Evolutionary conservation across 2,888 invertebrate species (phyloP).

Genomic region (Hirtodrosophila trivittata): DNA sequence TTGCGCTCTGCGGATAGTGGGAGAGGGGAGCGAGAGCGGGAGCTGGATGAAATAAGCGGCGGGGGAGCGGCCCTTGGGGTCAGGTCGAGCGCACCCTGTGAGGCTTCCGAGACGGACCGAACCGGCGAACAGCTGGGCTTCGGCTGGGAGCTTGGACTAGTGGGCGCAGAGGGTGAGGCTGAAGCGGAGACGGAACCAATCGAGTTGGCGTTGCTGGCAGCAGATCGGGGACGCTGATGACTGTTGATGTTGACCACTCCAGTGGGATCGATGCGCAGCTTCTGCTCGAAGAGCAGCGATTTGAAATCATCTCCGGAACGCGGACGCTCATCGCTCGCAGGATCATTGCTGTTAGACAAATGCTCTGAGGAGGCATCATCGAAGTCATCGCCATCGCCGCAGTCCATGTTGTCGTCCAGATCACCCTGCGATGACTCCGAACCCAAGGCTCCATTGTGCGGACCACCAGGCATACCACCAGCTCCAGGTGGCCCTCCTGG

Average conservation of each 20-base stretch:
- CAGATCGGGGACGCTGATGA: slow-evolving; percentile 69
- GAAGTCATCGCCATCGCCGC: slow-evolving; percentile 82
- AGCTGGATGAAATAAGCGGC: slow-evolving; percentile 19
- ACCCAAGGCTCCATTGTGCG: slow-evolving; percentile 81
- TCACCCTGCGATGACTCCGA: slow-evolving; percentile 84
- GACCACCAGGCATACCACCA: slow-evolving; percentile 37
- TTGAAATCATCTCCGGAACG: slow-evolving; percentile 83
- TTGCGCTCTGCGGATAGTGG: slow-evolving; percentile 45
- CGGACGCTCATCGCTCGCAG: slow-evolving; percentile 76
- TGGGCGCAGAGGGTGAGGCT: slow-evolving; percentile 71
- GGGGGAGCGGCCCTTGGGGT: slow-evolving; percentile 84
- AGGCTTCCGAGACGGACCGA: slow-evolving; percentile 84
- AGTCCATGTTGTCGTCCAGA: slow-evolving; percentile 83
- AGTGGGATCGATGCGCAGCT: slow-evolving; percentile 81
- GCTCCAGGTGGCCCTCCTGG: slow-evolving; percentile 44
- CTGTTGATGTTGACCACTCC: slow-evolving; percentile 73
- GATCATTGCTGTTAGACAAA: slow-evolving; percentile 81
- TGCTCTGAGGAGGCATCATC: slow-evolving; percentile 83
- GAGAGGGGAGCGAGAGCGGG: slow-evolving; percentile 53
- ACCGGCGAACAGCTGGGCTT: slow-evolving; percentile 79
- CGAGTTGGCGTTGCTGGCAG: slow-evolving; percentile 75
- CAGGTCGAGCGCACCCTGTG: slow-evolving; percentile 86
- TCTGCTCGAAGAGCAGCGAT: slow-evolving; percentile 82
- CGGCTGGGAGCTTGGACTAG: slow-evolving; percentile 71
- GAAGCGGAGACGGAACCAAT: slow-evolving; percentile 72